Conservation (phyloP, 2,113 vertebrate species). For the Eurypyga helias region DNA sequence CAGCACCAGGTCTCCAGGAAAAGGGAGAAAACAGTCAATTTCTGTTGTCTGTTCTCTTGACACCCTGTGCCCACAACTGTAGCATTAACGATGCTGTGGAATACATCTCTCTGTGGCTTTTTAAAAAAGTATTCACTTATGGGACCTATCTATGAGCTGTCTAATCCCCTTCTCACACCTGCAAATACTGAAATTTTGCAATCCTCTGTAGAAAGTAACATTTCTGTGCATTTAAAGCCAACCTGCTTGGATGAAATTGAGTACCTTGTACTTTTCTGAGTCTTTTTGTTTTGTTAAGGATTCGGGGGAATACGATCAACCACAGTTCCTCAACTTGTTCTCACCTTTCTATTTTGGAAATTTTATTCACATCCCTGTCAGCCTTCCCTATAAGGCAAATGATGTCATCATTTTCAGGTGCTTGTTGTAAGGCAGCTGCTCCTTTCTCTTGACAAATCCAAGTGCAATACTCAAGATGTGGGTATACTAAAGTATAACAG, state of each 20-base stretch:
- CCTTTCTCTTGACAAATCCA: neutral
- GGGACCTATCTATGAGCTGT: neutral
- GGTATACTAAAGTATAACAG: neutral
- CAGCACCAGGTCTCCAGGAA: neutral
- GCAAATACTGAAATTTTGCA: neutral
- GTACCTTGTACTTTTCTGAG: neutral
- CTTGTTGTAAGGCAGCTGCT: neutral
- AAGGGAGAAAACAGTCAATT: neutral
- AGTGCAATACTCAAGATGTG: neutral
- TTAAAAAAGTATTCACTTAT: neutral
- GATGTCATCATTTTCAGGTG: neutral
- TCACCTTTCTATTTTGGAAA: neutral
- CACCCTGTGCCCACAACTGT: neutral
- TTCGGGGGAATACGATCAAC: neutral
- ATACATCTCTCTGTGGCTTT: neutral
- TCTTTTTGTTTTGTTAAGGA: neutral
- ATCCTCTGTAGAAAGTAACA: neutral
- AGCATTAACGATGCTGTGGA: neutral
- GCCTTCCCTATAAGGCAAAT: neutral
- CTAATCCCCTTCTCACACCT: neutral
- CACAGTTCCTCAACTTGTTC: neutral
- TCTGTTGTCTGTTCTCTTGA: neutral
- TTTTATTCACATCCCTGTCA: neutral
- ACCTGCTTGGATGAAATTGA: neutral
- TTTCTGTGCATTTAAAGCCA: neutral